Percentiles rank a stretch among this genome's conserved stretches.
phyloP scores from a whole-genome alignment of 1,140 invertebrate genomes.

The Bombus sylvicola region DNA sequence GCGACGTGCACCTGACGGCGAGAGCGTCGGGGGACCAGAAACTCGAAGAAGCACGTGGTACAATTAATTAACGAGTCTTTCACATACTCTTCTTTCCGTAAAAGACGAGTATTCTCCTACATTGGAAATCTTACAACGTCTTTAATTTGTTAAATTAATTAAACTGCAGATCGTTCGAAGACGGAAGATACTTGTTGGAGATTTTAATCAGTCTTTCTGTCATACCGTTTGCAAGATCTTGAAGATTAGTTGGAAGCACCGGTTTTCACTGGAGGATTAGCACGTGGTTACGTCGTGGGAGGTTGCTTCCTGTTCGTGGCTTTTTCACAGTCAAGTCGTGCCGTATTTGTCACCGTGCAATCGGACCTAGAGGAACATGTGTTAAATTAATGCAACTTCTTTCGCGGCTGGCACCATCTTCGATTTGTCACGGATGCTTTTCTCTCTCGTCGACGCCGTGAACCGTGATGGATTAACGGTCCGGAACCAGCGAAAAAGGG shows the following conservation, averaged over 20 bases:
- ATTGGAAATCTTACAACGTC: background rate
- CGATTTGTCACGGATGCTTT: conserved; percentile 67
- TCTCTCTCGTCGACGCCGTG: conserved; percentile 38
- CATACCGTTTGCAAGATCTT: background rate
- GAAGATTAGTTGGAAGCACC: background rate
- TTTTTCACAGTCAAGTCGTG: background rate
- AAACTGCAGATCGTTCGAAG: background rate
- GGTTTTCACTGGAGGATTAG: background rate
- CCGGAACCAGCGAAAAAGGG: conserved; percentile 40
- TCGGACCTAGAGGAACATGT: conserved; percentile 25
- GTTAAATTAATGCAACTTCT: conserved; percentile 66
- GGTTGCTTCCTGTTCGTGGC: conserved; percentile 10
- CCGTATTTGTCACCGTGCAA: conserved; percentile 63
- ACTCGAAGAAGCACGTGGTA: conserved; percentile 12
- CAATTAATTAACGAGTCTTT: conserved; percentile 18
- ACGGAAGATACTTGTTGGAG: background rate
- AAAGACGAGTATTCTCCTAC: too few relatives aligned
- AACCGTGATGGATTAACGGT: conserved; percentile 69
- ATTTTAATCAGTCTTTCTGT: background rate
- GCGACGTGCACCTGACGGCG: conserved; percentile 33
- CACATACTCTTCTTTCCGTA: too few relatives aligned
- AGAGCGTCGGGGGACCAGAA: conserved; percentile 22
- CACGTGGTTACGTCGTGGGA: conserved; percentile 38
- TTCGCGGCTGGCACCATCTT: conserved; percentile 57
- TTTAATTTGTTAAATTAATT: background rate